Percentiles rank a stretch among this genome's conserved stretches.
Evolutionary conservation across 1,140 invertebrate genomes (phyloP).

Genomic region (Pseudomyrmex pallidus): DNA sequence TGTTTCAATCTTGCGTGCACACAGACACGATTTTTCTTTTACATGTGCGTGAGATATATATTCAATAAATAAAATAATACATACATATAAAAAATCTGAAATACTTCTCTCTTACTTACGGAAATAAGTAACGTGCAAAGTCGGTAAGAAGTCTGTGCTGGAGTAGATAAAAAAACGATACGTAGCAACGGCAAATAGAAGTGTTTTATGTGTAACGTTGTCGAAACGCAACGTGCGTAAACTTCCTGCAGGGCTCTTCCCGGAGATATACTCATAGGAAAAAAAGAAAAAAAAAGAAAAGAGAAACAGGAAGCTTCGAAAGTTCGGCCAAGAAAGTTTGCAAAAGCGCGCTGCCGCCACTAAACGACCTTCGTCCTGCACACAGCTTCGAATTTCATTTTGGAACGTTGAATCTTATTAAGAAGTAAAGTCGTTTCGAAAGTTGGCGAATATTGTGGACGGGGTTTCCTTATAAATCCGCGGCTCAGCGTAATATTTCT

Average conservation of each 20-base stretch:
- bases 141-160: background rate
- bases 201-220: slow-evolving; percentile 21
- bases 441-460: slow-evolving; percentile 73
- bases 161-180: background rate
- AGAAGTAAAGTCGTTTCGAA: slow-evolving; percentile 76
- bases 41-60: background rate
- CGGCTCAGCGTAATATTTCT: slow-evolving; percentile 62
- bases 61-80: background rate
- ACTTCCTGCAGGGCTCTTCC: background rate
- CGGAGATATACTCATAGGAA: slow-evolving; percentile 23
- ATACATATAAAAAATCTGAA: background rate
- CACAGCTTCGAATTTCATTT: slow-evolving; percentile 75
- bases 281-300: slow-evolving; percentile 49
- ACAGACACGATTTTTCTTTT: too few species aligned
- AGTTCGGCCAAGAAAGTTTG: slow-evolving; percentile 66
- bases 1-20: too few species aligned
- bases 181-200: background rate
- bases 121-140: background rate
- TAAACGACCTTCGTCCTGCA: slow-evolving; percentile 70
- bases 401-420: slow-evolving; percentile 76
- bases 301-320: slow-evolving; percentile 63
- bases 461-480: slow-evolving; percentile 70
- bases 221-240: slow-evolving; percentile 24
- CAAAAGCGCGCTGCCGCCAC: slow-evolving; percentile 62
- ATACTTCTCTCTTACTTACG: background rate